These are phyloP conservation scores for Todus mexicanus DNA, from an alignment of 2,797 vertebrate species.

Conservation along the genomic window DNA sequence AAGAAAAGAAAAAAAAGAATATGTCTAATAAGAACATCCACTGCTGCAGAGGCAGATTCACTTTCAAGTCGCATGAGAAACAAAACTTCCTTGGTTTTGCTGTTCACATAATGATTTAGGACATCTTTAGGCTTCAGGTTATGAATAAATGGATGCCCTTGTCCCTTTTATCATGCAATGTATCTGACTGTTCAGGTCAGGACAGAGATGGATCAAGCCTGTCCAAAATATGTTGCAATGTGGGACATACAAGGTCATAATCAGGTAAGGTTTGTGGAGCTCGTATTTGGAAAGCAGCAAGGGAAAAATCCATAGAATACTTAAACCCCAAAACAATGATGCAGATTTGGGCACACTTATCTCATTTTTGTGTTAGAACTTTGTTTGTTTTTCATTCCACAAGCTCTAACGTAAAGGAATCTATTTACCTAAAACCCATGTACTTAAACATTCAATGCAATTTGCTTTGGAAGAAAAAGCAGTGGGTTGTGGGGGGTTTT, in stretches of 20 bases:
- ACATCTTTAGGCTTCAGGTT: background rate
- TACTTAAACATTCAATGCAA: background rate
- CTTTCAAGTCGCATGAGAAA: background rate
- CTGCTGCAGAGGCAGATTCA: background rate
- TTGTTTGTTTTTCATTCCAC: constrained; percentile 1
- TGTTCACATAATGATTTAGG: background rate
- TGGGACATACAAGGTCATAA: background rate
- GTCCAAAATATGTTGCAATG: background rate
- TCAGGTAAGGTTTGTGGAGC: background rate
- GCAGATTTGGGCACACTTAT: background rate
- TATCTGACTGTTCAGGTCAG: background rate
- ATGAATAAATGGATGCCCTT: background rate
- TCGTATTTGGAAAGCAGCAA: background rate
- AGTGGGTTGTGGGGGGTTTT: too few species aligned
- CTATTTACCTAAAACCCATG: background rate
- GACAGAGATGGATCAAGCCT: background rate
- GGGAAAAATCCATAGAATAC: background rate
- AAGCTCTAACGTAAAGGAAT: background rate
- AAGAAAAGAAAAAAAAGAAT: background rate
- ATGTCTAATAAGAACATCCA: background rate
- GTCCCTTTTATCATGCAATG: background rate
- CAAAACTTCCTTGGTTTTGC: background rate
- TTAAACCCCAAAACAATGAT: background rate
- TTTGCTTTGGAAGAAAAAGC: background rate
- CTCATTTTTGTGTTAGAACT: background rate